Base-by-base conservation (phyloP, 2,888 invertebrate species). In the Agelastica alni region DNA sequence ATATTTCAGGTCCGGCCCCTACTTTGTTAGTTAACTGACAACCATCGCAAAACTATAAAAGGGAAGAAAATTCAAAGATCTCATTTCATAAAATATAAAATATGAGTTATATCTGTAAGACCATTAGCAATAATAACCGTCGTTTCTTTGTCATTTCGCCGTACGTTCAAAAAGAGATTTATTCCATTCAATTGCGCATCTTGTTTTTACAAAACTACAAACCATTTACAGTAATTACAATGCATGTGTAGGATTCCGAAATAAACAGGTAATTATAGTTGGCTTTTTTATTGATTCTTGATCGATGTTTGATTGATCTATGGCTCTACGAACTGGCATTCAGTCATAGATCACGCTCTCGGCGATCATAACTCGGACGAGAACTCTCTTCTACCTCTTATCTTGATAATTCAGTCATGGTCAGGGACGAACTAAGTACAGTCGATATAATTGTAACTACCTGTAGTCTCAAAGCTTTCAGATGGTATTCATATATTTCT, bases 261-360 rank as follows among this genome's bases (percentile, higher is more conserved):
- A 73, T 74, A 71, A 75, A 68, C 70, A 67, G 61, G 58, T 63
- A 73, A 73, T 74, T 72, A 72, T 66, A 65, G 67, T 62, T 64
- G 60, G 63, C 64, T 75, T 74, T 49, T 74, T 74, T 73, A 70
- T 74, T 71, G 73, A 72, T 72, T 71, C 65, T 65, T 70, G 71
- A 71, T 74, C 72, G 73, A 73, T 70, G 70, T 65, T 66, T 72
- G 75, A 75, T 75, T 74, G 75, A 76, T 76, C 75, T 75, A 75
- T 68, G 68, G 71, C 68, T 70, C 68, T 71, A 72, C 72, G 72
- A 67, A 64, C 64, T 64, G 73, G 73, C 70, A 72, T 74, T 68
- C 72, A 66, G 68, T 67, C 73, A 75, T 75, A 74, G 74, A 74
- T 74, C 74, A 75, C 74, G 72, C 70, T 70, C 65, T 59, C 60